Base-by-base conservation (phyloP, 2,888 invertebrate genomes). In the Troglohyphantes excavatus region DNA sequence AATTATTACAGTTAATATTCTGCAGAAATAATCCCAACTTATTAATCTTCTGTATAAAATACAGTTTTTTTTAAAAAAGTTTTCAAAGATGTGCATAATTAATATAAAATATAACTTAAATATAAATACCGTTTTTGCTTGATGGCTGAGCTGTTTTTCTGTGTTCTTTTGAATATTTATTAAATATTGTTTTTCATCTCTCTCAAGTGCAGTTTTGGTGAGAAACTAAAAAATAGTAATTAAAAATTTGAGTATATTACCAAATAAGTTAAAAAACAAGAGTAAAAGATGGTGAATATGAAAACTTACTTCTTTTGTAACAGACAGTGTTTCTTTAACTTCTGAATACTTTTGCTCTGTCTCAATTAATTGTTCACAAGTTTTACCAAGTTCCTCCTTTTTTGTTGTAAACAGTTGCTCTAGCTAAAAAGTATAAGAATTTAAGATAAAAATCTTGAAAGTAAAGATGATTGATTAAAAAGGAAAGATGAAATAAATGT, bases 121-220 rank as follows among this genome's bases (percentile, higher is more conserved):
- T 72, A 9, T n/a, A 72, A 6, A 29, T 86, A 91, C 91, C 61
- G 53, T 68, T 2, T 94, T 92, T 0, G 96, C 96, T 93, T 97
- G 96, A 0, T 93, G 93, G 0, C 94, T 94, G 19, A 97, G 94
- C 43, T 93, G 93, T 19, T 94, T 92, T 93, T 97, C 97, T 0
- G 96, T 96, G 65, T 94, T 94, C 5, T 94, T 93, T 92, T 96
- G 96, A 29, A 94, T 94, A 6, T 94, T 93, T 13, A 97, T 95
- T 46, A 97, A 93, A 92, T 95, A 94, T 89, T 95, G 94, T 91
- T 96, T 95, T 91, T 96, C 96, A 86, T 96, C 95, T 91, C 13
- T 91, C 81, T 91, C 76, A 7, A 89, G 27, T 19, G 75, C 33
- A 21, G 83, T 87, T 75, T 89, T 75, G 19, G 61, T 23, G 0